Evolutionary conservation across 2,113 vertebrate species (phyloP).

Genomic region (Cynoglossus semilaevis): DNA sequence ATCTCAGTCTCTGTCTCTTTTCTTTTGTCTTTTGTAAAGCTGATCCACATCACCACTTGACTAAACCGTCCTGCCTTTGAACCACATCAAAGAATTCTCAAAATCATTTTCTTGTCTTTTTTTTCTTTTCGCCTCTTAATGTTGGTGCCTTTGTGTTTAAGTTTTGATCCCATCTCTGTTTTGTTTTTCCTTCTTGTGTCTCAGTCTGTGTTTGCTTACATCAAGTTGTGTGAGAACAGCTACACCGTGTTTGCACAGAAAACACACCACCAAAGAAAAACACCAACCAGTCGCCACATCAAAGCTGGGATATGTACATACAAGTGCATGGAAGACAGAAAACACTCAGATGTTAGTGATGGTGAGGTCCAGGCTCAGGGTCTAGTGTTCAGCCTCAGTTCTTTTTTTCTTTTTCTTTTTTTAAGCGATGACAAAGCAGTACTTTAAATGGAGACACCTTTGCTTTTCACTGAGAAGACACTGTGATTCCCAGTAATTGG

Average conservation of each 20-base stretch:
- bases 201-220: conserved; percentile 6
- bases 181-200: conserved; percentile 14
- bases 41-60: conserved; percentile 37
- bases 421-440: conserved; percentile 59
- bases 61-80: conserved; percentile 15
- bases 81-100: conserved; percentile 53
- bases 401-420: too few relatives aligned
- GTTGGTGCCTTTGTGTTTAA: conserved; percentile 19
- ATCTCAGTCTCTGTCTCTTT: conserved; percentile 28
- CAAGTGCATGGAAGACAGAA: conserved; percentile 9
- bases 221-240: conserved; percentile 13
- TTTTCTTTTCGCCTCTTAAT: conserved; percentile 4
- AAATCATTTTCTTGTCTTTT: conserved; percentile 22
- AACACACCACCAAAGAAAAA: neutral
- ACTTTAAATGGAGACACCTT: conserved; percentile 52
- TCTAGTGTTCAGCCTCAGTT: conserved; percentile 5
- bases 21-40: conserved; percentile 33
- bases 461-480: conserved; percentile 50
- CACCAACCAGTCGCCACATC: conserved; percentile 28
- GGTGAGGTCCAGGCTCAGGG: conserved; percentile 17
- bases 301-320: conserved; percentile 7
- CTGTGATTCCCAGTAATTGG: neutral
- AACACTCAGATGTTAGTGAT: conserved; percentile 26
- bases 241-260: conserved; percentile 38
- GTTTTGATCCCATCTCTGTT: conserved; percentile 38